Conservation (phyloP, 2,797 vertebrate species). For the Nyctibius grandis region DNA sequence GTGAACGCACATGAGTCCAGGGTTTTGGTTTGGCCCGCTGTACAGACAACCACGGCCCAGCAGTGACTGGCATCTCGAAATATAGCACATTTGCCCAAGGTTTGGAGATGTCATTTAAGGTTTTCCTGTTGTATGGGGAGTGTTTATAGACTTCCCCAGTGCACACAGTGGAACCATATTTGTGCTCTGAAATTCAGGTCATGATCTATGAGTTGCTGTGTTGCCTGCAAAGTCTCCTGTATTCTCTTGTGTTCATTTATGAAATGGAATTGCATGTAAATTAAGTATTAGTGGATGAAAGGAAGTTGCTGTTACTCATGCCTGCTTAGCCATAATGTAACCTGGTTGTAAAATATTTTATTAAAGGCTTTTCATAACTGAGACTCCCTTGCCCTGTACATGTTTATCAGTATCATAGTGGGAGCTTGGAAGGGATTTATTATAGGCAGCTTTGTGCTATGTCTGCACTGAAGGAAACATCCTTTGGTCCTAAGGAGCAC, state of each 20-base stretch:
- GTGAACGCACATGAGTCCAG: not conserved
- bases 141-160: not conserved
- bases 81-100: fast-evolving
- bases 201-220: not conserved
- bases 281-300: not conserved
- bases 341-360: not conserved
- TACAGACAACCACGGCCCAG: not conserved
- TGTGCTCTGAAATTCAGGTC: not conserved
- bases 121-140: not conserved
- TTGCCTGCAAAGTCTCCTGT: not conserved
- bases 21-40: not conserved
- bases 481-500: not conserved
- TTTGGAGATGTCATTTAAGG: not conserved
- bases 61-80: not conserved
- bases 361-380: not conserved
- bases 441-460: not conserved
- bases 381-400: not conserved
- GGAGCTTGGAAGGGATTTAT: not conserved
- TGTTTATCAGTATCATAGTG: not conserved
- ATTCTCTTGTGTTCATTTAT: not conserved
- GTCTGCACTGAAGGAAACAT: not conserved
- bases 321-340: not conserved
- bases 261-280: not conserved
- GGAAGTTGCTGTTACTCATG: not conserved
- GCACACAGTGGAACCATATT: not conserved